Conservation (phyloP, 2,888 invertebrate genomes). For the Itoplectis maculator region DNA sequence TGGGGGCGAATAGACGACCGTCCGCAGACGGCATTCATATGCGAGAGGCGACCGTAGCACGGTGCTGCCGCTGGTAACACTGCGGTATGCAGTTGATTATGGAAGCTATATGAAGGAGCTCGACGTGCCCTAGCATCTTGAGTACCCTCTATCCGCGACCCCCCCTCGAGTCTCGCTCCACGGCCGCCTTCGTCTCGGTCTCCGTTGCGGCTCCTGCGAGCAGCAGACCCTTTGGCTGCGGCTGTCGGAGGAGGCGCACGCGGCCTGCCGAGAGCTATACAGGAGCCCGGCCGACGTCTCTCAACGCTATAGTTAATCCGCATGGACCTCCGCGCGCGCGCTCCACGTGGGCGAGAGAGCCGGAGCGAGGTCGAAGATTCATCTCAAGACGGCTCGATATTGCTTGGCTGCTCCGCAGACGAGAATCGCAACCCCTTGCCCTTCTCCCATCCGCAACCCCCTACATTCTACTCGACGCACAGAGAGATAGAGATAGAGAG, state of each 20-base stretch:
- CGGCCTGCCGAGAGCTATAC: conserved; percentile 63
- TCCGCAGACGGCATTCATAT: conserved; percentile 81
- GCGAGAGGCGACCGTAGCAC: conserved; percentile 79
- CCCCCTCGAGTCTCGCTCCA: conserved; percentile 68
- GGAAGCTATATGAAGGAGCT: conserved; percentile 84
- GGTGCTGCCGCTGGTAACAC: conserved; percentile 80
- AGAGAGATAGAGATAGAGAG: neutral
- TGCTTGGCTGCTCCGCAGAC: conserved; percentile 69
- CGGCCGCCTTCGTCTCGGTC: conserved; percentile 58
- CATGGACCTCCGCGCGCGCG: conserved; percentile 77
- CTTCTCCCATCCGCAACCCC: conserved; percentile 47
- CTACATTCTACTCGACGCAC: conserved; percentile 41
- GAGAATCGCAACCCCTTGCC: conserved; percentile 67
- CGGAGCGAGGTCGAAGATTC: conserved; percentile 76
- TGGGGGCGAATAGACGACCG: conserved; percentile 43
- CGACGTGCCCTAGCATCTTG: conserved; percentile 84
- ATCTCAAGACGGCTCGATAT: conserved; percentile 79
- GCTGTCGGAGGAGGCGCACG: conserved; percentile 21
- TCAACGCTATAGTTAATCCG: conserved; percentile 78
- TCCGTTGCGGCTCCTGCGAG: conserved; percentile 40
- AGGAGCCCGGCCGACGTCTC: conserved; percentile 58
- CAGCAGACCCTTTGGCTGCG: conserved; percentile 64
- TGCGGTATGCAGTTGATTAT: conserved; percentile 85
- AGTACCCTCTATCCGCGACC: conserved; percentile 78
- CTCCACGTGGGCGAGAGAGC: conserved; percentile 49